A percentile compares a stretch with the other conserved stretches of the same genome.
Evolutionary conservation across 2,888 invertebrate genomes (phyloP).

Genomic region (Julus scandinavius): DNA sequence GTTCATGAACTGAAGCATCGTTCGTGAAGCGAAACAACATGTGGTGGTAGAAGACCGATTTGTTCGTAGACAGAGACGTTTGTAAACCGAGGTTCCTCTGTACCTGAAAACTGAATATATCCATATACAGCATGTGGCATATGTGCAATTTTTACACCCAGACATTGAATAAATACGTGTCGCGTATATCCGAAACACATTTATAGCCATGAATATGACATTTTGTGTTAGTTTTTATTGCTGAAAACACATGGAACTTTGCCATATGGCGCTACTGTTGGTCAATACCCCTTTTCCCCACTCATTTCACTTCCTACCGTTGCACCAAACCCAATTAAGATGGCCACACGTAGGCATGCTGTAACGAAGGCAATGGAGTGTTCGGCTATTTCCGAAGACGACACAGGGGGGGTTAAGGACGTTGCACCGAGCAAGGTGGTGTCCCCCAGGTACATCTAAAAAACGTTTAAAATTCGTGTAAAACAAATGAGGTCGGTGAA

Average conservation of each 20-base stretch:
- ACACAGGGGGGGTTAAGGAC: conserved; percentile 32
- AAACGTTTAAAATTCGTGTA: conserved; percentile 24
- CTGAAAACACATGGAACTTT: too few relatives aligned
- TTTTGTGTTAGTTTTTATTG: background rate
- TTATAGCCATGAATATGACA: background rate
- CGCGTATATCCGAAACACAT: background rate
- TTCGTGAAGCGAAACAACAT: too few relatives aligned
- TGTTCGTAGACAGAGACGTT: too few relatives aligned
- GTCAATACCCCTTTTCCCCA: background rate
- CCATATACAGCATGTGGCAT: too few relatives aligned
- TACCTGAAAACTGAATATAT: too few relatives aligned
- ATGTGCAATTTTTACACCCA: too few relatives aligned
- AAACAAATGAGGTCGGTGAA: conserved; percentile 39
- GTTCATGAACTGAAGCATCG: too few relatives aligned
- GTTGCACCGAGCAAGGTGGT: conserved; percentile 12
- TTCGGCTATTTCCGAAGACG: background rate
- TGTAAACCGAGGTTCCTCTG: too few relatives aligned
- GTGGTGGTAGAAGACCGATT: too few relatives aligned
- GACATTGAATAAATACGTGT: too few relatives aligned
- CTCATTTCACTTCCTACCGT: background rate
- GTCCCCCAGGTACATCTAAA: background rate
- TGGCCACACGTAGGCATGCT: background rate
- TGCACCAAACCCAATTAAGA: background rate
- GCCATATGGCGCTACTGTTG: background rate
- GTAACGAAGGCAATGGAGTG: background rate